Conservation (phyloP, 2,888 invertebrate species). For the Syritta pipiens region DNA sequence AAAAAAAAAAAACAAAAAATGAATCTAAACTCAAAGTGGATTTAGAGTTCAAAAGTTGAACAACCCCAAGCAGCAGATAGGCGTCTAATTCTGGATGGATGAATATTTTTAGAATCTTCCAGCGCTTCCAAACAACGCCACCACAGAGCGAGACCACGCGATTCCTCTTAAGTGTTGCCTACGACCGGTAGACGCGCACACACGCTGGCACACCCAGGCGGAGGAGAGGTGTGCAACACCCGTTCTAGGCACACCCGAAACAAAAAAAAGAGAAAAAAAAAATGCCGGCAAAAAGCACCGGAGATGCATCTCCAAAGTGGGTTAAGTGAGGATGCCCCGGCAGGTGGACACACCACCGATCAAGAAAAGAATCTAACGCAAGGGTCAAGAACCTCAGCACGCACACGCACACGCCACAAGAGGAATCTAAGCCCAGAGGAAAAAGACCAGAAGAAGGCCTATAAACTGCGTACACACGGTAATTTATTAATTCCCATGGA, state of each 20-base stretch:
- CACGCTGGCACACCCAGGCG: not conserved
- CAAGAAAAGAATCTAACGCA: too few species aligned
- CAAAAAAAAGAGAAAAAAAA: too few species aligned
- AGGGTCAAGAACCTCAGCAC: constrained; percentile 51
- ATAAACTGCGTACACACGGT: constrained; percentile 12
- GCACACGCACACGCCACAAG: constrained; percentile 13
- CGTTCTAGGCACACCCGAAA: too few species aligned
- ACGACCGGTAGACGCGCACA: not conserved
- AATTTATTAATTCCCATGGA: constrained; percentile 31
- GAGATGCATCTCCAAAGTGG: constrained; percentile 32
- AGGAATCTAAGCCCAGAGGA: constrained; percentile 14
- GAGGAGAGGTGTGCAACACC: too few species aligned
- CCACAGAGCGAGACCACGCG: not conserved
- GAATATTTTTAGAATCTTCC: constrained; percentile 52
- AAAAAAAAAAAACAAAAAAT: not conserved
- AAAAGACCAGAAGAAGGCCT: constrained; percentile 9
- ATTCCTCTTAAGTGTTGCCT: constrained; percentile 30
- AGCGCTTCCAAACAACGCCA: not conserved
- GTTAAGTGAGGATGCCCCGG: too few species aligned
- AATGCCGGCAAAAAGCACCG: too few species aligned
- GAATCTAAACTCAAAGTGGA: constrained; percentile 16
- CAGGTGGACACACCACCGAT: too few species aligned
- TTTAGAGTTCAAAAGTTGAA: constrained; percentile 63
- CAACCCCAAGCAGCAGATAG: constrained; percentile 56
- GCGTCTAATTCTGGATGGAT: constrained; percentile 48